A percentile compares a stretch with the other conserved stretches of the same genome.
Evolutionary conservation across 2,797 vertebrate genomes (phyloP).

Genomic region (Acipenser transmontanus): DNA sequence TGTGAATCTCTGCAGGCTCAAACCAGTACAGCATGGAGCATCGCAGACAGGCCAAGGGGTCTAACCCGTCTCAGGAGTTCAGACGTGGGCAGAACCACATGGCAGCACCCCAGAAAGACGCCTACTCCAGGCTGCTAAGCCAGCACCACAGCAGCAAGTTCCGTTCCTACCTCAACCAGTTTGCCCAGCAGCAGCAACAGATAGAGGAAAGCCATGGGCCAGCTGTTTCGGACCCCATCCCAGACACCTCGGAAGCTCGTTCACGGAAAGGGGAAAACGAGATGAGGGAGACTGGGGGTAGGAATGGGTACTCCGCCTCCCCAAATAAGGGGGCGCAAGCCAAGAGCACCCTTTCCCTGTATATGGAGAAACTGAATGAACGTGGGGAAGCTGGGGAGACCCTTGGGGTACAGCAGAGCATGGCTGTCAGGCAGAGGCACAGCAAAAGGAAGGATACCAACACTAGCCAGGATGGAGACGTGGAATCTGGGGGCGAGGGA

Average conservation of each 20-base stretch:
- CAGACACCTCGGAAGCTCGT: conserved; percentile 36
- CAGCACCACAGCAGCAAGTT: conserved; percentile 74
- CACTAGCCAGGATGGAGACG: conserved; percentile 53
- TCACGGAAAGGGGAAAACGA: conserved; percentile 35
- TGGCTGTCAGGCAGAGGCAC: conserved; percentile 28
- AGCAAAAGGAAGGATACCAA: conserved; percentile 46
- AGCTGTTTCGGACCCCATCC: conserved; percentile 33
- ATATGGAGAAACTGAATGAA: conserved; percentile 45
- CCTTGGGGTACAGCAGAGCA: conserved; percentile 25
- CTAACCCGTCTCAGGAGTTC: conserved; percentile 34
- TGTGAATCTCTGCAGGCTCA: neutral
- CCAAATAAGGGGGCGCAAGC: conserved; percentile 40
- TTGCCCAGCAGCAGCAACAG: conserved; percentile 53
- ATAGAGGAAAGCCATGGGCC: conserved; percentile 42
- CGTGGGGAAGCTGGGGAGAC: conserved; percentile 32
- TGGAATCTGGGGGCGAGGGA: conserved; percentile 48
- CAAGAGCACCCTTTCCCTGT: conserved; percentile 46
- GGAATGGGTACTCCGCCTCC: conserved; percentile 49
- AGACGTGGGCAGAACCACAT: conserved; percentile 48
- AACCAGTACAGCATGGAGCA: conserved; percentile 56
- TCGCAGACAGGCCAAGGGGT: conserved; percentile 40
- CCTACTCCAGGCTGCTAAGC: conserved; percentile 68
- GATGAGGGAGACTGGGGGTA: conserved; percentile 41
- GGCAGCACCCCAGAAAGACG: conserved; percentile 62
- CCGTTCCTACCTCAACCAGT: conserved; percentile 61